Percentiles rank a stretch among this genome's conserved stretches.
These are phyloP conservation scores for Monodelphis domestica DNA, from an alignment of 2,797 vertebrate genomes.

Conservation along the genomic window DNA sequence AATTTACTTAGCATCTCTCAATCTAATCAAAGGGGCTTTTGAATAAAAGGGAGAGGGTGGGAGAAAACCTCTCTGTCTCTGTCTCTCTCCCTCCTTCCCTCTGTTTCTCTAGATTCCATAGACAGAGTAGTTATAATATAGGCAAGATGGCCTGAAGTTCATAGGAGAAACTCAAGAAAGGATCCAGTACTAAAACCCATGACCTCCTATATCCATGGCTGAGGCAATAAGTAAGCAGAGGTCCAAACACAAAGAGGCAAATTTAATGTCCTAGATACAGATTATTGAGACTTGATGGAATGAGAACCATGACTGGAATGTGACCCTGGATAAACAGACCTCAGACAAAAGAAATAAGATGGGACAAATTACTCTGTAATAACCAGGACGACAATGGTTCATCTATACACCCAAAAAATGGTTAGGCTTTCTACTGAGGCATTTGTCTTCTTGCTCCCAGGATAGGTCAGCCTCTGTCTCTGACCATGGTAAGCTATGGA, in stretches of 20 bases:
- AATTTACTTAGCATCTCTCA: neutral
- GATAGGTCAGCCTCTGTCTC: neutral
- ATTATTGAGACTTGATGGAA: neutral
- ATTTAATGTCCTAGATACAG: neutral
- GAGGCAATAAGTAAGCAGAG: neutral
- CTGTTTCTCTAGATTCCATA: neutral
- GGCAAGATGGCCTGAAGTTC: neutral
- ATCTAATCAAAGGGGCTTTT: neutral
- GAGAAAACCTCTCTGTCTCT: neutral
- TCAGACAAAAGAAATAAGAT: neutral
- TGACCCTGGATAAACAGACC: neutral
- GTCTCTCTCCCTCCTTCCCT: too few species aligned
- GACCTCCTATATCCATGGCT: neutral
- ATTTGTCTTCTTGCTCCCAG: neutral
- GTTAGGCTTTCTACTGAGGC: neutral
- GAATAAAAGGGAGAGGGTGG: neutral
- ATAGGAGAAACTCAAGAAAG: neutral
- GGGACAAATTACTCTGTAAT: neutral
- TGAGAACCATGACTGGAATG: neutral
- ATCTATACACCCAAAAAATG: neutral
- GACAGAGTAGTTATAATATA: neutral
- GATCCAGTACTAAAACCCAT: neutral
- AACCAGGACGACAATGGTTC: neutral
- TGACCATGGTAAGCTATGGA: neutral
- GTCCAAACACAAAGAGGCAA: neutral